Conservation (phyloP, 2,797 vertebrate species). For the Gymnodraco acuticeps region DNA sequence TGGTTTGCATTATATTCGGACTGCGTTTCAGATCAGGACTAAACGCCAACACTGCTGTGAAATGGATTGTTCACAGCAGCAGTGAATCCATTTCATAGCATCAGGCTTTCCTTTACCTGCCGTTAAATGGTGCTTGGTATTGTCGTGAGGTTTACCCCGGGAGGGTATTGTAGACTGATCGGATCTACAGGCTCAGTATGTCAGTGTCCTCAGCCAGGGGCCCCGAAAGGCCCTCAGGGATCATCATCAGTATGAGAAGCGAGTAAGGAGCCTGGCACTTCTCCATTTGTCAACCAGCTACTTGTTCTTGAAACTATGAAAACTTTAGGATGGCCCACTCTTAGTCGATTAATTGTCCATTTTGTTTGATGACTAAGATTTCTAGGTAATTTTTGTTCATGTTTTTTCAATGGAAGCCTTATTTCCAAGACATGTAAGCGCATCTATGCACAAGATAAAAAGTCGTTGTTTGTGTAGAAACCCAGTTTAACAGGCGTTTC, state of each 20-base stretch:
- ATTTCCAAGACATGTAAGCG: too few species aligned
- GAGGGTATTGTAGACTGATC: neutral
- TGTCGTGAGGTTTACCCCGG: slow-evolving; percentile 3
- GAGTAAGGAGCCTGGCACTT: neutral
- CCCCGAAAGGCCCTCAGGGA: slow-evolving; percentile 1
- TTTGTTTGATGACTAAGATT: too few species aligned
- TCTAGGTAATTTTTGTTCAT: too few species aligned
- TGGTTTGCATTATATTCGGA: slow-evolving; percentile 55
- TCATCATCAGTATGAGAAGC: too few species aligned
- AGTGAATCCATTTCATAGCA: slow-evolving; percentile 55
- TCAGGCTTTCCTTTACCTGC: slow-evolving; percentile 38
- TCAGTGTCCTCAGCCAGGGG: neutral
- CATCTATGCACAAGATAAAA: too few species aligned
- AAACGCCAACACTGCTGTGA: slow-evolving; percentile 54
- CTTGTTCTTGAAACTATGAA: neutral
- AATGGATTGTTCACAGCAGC: slow-evolving; percentile 62
- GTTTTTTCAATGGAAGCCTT: too few species aligned
- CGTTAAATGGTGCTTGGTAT: slow-evolving; percentile 34
- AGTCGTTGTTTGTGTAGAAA: too few species aligned
- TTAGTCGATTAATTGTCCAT: neutral
- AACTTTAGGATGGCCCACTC: neutral
- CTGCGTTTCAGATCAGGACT: slow-evolving; percentile 46
- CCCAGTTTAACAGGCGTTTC: too few species aligned
- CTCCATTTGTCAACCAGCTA: neutral
- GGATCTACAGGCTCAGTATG: slow-evolving; percentile 27